Evolutionary conservation across 2,888 invertebrate species (phyloP).

Genomic region (Endotricha flammealis): DNA sequence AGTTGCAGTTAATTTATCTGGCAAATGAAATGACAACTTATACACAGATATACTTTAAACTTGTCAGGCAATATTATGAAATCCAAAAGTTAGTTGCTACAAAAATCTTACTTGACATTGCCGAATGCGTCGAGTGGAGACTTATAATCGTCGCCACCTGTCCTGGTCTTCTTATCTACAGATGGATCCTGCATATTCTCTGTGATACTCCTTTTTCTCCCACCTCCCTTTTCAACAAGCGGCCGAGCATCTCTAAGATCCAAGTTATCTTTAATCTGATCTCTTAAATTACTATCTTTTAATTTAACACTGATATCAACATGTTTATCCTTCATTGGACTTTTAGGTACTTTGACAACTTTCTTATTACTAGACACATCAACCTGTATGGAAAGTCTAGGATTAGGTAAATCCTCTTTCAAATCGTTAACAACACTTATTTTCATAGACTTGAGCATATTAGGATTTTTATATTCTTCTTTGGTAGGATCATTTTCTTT

Average conservation of each 20-base stretch:
- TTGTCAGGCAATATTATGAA: no score
- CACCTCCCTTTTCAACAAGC: conserved; percentile 26
- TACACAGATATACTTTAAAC: no score
- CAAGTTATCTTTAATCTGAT: no score
- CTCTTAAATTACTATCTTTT: no score
- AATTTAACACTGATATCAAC: conserved; percentile 18
- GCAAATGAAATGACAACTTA: no score
- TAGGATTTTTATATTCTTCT: conserved; percentile 38
- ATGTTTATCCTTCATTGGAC: conserved; percentile 24
- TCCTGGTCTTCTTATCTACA: conserved; percentile 15
- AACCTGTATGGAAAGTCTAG: conserved; percentile 47
- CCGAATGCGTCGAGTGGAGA: conserved; percentile 62
- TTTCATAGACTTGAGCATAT: conserved; percentile 42
- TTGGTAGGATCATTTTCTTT: conserved; percentile 60
- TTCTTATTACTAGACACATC: conserved; percentile 52
- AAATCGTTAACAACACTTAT: conserved; percentile 47
- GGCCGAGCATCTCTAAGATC: conserved; percentile 18
- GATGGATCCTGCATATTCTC: conserved; percentile 15
- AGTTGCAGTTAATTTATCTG: no score
- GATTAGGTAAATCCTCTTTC: conserved; percentile 27
- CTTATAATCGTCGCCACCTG: conserved; percentile 49
- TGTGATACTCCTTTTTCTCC: conserved; percentile 15
- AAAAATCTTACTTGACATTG: conserved; percentile 46
- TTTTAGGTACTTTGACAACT: conserved; percentile 41
- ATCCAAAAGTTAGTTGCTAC: no score